These are phyloP conservation scores for Anarsia innoxiella DNA, from an alignment of 2,888 invertebrate species.

Conservation along the genomic window DNA sequence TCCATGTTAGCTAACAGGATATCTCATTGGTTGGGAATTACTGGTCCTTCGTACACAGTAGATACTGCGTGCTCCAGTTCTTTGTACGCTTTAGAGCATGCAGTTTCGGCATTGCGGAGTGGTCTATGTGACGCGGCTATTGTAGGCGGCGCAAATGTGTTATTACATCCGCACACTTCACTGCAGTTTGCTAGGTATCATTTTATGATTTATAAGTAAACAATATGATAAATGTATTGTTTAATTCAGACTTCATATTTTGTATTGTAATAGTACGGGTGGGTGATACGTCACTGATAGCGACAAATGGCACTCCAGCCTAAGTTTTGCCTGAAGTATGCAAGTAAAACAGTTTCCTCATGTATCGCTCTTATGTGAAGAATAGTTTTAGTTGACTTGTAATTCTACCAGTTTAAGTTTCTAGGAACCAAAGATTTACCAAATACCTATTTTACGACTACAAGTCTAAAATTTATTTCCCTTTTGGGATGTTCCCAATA, in stretches of 20 bases:
- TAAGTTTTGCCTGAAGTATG: too few species aligned
- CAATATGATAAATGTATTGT: background rate
- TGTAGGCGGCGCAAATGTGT: conserved; percentile 69
- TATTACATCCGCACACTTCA: conserved; percentile 67
- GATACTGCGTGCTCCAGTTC: conserved; percentile 21
- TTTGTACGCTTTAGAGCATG: conserved; percentile 17
- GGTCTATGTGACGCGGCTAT: conserved; percentile 42
- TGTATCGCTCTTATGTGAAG: background rate
- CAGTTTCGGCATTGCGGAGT: conserved; percentile 10
- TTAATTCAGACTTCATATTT: background rate
- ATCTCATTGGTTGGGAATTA: conserved; percentile 44
- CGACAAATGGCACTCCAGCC: too few species aligned
- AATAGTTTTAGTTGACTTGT: background rate
- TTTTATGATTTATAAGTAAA: background rate
- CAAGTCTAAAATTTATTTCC: background rate
- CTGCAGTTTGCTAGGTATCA: conserved; percentile 22
- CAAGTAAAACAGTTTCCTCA: too few species aligned
- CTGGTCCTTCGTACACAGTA: conserved; percentile 17
- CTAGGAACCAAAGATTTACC: background rate
- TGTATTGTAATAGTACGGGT: background rate
- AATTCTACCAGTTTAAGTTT: background rate
- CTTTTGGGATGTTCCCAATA: background rate
- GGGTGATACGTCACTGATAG: background rate
- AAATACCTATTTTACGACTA: background rate
- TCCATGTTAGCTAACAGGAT: conserved; percentile 8